Evolutionary conservation across 2,797 vertebrate species (phyloP), one percentile per base, ranked within the genome.

Genomic region (Muraenolepis orangiensis): DNA sequence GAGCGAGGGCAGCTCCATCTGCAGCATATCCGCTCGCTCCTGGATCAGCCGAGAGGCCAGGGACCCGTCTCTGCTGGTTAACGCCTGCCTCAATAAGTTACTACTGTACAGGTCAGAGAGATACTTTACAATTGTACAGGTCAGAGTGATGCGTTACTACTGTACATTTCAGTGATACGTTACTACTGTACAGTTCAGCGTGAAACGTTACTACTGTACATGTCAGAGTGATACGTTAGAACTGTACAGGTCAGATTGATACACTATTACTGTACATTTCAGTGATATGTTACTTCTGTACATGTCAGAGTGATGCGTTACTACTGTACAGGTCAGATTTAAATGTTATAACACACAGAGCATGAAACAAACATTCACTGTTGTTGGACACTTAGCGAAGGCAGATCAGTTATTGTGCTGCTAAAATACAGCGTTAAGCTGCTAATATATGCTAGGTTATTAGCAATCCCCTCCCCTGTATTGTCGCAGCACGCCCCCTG

Each of bases 31-130:
- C 0, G 96, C 96, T n/a, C 94, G 96, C 1, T 96, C 96, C 61
- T 98, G 97, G 97, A 96, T 98, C 82, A 98, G 96, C 83, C 91
- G 96, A 0, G 97, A 98, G 88, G 96, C 96, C 74, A 93, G 96
- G 2, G 96, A 98, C 88, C 97, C 97, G 6, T 97, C 96, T 0
- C 92, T 98, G 79, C 94, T 98, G 72, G 91, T 98, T 80, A 98
- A 98, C 0, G 95, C 96, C 74, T 97, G 96, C 73, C 92, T 97
- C 80, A 96, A 96, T 91, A 96, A 97, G 78, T 93, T 98, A 71
- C 94, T 98, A 51, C 46, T 51, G 40, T n/a, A 61, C 57, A 61
- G n/a, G 23, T 26, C 10, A 61, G 57, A 26, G 57, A 1, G 0
- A 20, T 20, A 6, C 18, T 1, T 57, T 23, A 26, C 8, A 3